These are phyloP conservation scores for Leuciscus waleckii DNA, from an alignment of 2,797 vertebrate species.

Conservation along the genomic window DNA sequence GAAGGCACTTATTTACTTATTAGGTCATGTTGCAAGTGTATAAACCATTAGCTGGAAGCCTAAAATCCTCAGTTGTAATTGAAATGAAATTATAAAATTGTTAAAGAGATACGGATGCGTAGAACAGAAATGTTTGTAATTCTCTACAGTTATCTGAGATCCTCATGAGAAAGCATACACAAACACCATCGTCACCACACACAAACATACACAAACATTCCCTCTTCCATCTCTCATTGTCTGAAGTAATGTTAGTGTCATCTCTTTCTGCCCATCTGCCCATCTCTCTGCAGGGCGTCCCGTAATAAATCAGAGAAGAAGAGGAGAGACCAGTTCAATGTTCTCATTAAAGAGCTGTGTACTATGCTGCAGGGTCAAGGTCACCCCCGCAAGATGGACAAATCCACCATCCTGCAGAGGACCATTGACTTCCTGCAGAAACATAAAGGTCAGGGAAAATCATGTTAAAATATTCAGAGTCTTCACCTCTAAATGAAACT, in stretches of 20 bases:
- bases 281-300: slow-evolving; percentile 77
- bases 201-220: not conserved
- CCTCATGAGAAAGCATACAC: not conserved
- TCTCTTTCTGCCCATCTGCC: not conserved
- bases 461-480: not conserved
- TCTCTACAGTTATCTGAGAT: not conserved
- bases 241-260: not conserved
- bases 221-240: not conserved
- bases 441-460: slow-evolving; percentile 83
- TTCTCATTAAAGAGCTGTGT: slow-evolving; percentile 87
- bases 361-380: slow-evolving; percentile 89
- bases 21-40: not conserved
- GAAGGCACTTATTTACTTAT: too few relatives aligned
- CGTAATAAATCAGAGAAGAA: slow-evolving; percentile 88
- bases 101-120: not conserved
- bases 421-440: slow-evolving; percentile 88
- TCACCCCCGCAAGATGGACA: slow-evolving; percentile 87
- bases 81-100: not conserved
- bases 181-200: not conserved
- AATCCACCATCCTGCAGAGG: slow-evolving; percentile 85
- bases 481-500: not conserved
- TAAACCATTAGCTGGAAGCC: slow-evolving; percentile 11
- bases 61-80: not conserved
- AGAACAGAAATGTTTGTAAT: slow-evolving; percentile 3
- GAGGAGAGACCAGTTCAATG: slow-evolving; percentile 84